Conservation (phyloP, 1,140 invertebrate genomes). For the Aricia agestis region DNA sequence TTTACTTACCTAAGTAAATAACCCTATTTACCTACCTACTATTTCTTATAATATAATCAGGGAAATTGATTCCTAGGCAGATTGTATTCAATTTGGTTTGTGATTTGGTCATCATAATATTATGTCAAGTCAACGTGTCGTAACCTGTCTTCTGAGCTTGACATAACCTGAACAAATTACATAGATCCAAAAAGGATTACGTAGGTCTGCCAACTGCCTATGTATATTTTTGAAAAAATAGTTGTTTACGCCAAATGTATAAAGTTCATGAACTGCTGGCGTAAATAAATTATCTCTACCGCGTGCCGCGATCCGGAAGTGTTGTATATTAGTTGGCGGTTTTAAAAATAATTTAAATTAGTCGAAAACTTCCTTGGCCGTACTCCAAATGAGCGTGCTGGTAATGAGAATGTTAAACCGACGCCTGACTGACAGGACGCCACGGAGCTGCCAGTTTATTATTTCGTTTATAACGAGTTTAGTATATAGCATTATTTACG, state of each 20-base stretch:
- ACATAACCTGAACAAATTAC: no score
- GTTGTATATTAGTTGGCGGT: background rate
- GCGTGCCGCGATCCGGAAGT: background rate
- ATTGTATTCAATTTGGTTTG: no score
- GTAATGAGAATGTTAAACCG: constrained; percentile 7
- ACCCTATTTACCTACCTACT: no score
- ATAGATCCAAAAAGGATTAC: no score
- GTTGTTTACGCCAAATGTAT: background rate
- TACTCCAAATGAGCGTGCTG: constrained; percentile 5
- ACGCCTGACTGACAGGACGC: background rate
- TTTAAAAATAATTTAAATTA: constrained; percentile 5
- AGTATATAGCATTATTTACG: background rate
- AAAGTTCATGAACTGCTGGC: background rate
- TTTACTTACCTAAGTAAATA: no score
- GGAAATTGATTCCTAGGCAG: no score
- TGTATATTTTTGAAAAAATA: no score
- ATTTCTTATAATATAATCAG: no score
- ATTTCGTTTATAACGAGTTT: background rate
- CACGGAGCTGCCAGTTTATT: background rate
- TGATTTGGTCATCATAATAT: no score
- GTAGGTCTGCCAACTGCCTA: no score
- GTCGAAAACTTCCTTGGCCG: background rate
- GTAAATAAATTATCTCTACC: background rate
- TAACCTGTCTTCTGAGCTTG: no score
- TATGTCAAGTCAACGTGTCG: no score